Evolutionary conservation across 2,113 vertebrate species (phyloP).

Genomic region (Sylvia atricapilla): DNA sequence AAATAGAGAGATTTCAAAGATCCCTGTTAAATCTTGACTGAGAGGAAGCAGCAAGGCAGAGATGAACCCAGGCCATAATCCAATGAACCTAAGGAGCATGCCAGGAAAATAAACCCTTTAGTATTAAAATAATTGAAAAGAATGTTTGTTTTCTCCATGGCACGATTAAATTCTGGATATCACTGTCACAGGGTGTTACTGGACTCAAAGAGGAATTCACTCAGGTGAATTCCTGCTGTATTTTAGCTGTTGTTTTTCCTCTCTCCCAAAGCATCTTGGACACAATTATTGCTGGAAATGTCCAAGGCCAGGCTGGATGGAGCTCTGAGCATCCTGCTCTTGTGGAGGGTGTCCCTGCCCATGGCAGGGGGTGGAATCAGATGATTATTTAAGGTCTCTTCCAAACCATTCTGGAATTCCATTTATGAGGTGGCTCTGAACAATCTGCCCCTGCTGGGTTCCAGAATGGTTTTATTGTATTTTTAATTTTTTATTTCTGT

Average conservation of each 20-base stretch:
- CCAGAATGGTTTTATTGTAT: not conserved
- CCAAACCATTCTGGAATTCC: not conserved
- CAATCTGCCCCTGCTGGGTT: not conserved
- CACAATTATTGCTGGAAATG: not conserved
- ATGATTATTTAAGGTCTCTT: not conserved
- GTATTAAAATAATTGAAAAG: not conserved
- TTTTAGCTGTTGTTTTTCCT: not conserved
- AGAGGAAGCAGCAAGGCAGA: not conserved
- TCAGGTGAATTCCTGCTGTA: not conserved
- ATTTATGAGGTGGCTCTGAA: not conserved
- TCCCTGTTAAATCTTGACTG: not conserved
- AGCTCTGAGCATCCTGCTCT: not conserved
- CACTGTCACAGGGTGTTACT: not conserved
- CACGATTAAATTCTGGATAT: not conserved
- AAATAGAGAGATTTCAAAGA: not conserved
- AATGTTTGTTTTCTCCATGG: not conserved
- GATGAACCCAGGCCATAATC: not conserved
- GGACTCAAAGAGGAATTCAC: not conserved
- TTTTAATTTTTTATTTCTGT: no score
- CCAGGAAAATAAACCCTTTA: not conserved
- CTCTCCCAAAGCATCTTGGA: not conserved
- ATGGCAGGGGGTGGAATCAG: not conserved
- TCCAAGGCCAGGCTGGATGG: not conserved
- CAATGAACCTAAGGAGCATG: not conserved
- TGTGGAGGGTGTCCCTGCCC: not conserved